Evolutionary conservation across 2,888 invertebrate species (phyloP), one percentile per base, ranked within the genome.

Genomic region (Lepidochrysops patricia): DNA sequence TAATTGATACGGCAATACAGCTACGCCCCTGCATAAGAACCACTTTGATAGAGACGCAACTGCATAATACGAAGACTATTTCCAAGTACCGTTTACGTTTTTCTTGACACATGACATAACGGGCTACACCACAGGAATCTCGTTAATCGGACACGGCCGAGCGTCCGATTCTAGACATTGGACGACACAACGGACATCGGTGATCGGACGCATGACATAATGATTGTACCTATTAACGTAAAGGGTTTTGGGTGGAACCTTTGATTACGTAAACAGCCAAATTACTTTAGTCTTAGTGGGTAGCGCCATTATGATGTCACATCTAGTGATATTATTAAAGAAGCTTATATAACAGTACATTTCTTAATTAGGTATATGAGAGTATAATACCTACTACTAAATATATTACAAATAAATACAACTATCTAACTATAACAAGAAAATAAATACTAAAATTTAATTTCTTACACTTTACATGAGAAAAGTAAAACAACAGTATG

Each of bases 71-170:
- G 4, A 2, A 2, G 32, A 15, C n/a, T n/a, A n/a, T n/a, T n/a
- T n/a, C n/a, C n/a, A n/a, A 57, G 13, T 59, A 15, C 52, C 58
- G 58, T 58, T 27, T 26, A 32, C 23, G 32, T 49, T 50, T 37
- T 52, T 52, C 19, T 26, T 34, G 57, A 57, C 60, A 62, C 63
- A 62, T 67, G 64, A 64, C 62, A 62, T 74, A 77, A 75, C 78
- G 72, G 77, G 70, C 61, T 60, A 43, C 43, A 12, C 29, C 43
- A 19, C 43, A 19, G 23, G 43, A 43, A 7, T 43, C 7, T 43
- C 37, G 15, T 43, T 15, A 43, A 2, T 37, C 37, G 43, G 43
- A 43, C 43, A 43, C 19, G 19, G 19, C 1, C 19, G 43, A 43
- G 4, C 23, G 19, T 43, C 43, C 9, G 19, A 19, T 35, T 35